Evolutionary conservation across 2,888 invertebrate genomes (phyloP), one percentile per base, ranked within the genome.

Genomic region (Drosophila ustulata): DNA sequence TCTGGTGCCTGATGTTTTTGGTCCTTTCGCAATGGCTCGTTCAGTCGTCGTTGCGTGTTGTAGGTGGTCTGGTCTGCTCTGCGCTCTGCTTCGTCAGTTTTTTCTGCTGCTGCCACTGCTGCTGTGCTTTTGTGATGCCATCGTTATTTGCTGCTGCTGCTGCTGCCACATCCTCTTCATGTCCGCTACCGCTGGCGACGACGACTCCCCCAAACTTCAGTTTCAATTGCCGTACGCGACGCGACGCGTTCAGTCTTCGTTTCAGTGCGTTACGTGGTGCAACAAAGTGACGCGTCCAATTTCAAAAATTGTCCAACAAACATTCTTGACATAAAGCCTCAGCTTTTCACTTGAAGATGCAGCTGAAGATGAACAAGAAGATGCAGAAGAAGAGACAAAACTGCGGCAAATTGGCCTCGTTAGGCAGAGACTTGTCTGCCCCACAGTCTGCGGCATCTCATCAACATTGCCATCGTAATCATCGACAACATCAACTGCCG

Each of bases 11-110:
- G 84, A 86, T 86, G 84, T 86, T 84, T 75, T 76, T 80, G 88
- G 87, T 85, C 87, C 84, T 85, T 82, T 82, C 76, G 82, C 86
- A 73, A 85, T 71, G 71, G 76, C 72, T 78, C 80, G 82, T 83
- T 90, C 90, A 90, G 90, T 90, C 90, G 87, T 90, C 89, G 89
- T 89, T 89, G 89, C 89, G 90, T 88, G 87, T 90, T 89, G 90
- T 90, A 90, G 90, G 90, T 89, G 90, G 90, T 76, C 89, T 81
- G 90, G 86, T 88, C 84, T 87, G 77, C 64, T 72, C 69, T 67
- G 71, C 75, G 75, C 74, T 66, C 74, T 66, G 66, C 59, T 61
- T 61, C 47, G 61, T 58, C 49, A 41, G 26, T 37, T 43, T 65
- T 67, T 51, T 57, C 51, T 64, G 68, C 67, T 66, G 57, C 59